A percentile compares a stretch with the other conserved stretches of the same genome.
These are phyloP conservation scores for Pachycephus smyrnensis DNA, from an alignment of 2,888 invertebrate species.

Conservation along the genomic window DNA sequence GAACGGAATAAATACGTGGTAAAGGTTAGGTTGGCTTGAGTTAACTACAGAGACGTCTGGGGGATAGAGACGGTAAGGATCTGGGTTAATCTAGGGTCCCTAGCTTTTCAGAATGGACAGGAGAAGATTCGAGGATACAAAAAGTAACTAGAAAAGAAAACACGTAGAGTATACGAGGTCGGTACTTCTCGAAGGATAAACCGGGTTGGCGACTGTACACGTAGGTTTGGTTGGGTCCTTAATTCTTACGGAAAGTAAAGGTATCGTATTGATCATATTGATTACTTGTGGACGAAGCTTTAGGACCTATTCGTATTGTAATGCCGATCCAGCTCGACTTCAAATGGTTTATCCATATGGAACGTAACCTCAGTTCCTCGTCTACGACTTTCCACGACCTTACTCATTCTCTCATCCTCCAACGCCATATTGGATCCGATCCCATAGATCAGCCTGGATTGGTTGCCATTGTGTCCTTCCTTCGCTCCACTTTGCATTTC, in stretches of 20 bases:
- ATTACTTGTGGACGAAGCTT: not conserved
- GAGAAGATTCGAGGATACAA: not conserved
- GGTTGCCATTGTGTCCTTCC: constrained; percentile 47
- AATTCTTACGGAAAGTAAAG: not conserved
- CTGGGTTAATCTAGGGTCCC: not conserved
- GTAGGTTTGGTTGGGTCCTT: not conserved
- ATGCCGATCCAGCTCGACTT: constrained; percentile 35
- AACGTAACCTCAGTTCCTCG: constrained; percentile 29
- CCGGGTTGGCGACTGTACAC: not conserved
- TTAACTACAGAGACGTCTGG: not conserved
- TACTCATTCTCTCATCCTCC: not conserved
- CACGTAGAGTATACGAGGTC: not conserved
- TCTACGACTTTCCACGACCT: not conserved
- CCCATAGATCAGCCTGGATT: constrained; percentile 46
- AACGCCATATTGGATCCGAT: constrained; percentile 4
- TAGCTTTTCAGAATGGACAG: not conserved
- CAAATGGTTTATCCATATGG: constrained; percentile 62
- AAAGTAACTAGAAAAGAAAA: not conserved
- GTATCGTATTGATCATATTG: not conserved
- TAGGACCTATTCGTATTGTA: constrained; percentile 35
- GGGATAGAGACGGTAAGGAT: not conserved
- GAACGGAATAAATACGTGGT: not conserved
- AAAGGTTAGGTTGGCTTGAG: not conserved
- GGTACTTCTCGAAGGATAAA: not conserved
- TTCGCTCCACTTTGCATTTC: constrained; percentile 47